phyloP scores from a whole-genome alignment of 2,113 vertebrate species.

The Scortum barcoo region DNA sequence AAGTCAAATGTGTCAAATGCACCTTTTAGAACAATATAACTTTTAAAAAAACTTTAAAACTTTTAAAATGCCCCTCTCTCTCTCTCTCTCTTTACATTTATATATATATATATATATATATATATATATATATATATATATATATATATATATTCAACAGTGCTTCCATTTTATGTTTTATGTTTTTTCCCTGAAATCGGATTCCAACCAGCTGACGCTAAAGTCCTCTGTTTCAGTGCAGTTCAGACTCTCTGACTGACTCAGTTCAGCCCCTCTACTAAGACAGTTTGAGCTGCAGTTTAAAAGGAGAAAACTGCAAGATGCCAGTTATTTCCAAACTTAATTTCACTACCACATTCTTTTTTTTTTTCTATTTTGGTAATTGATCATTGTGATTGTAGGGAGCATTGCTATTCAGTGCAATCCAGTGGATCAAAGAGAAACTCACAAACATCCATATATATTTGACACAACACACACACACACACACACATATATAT shows the following conservation, averaged over 20 bases:
- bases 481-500: too few relatives aligned
- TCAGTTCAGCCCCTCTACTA: neutral
- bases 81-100: conserved; percentile 49
- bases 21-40: conserved; percentile 36
- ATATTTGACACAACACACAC: too few relatives aligned
- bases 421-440: neutral
- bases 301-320: neutral
- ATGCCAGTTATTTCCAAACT: neutral
- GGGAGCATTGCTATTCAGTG: neutral
- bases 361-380: neutral
- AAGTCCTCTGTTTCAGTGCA: conserved; percentile 4
- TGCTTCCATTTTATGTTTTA: conserved; percentile 50
- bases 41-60: conserved; percentile 37
- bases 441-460: neutral
- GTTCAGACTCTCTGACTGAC: neutral
- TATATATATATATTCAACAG: too few relatives aligned
- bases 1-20: conserved; percentile 21
- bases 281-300: neutral
- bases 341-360: neutral
- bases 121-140: too few relatives aligned
- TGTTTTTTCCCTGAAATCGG: neutral
- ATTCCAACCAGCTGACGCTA: conserved; percentile 6
- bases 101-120: too few relatives aligned
- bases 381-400: neutral
- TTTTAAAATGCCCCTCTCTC: conserved; percentile 17